phyloP scores from a whole-genome alignment of 2,888 invertebrate genomes.

The Hyposoter didymator region DNA sequence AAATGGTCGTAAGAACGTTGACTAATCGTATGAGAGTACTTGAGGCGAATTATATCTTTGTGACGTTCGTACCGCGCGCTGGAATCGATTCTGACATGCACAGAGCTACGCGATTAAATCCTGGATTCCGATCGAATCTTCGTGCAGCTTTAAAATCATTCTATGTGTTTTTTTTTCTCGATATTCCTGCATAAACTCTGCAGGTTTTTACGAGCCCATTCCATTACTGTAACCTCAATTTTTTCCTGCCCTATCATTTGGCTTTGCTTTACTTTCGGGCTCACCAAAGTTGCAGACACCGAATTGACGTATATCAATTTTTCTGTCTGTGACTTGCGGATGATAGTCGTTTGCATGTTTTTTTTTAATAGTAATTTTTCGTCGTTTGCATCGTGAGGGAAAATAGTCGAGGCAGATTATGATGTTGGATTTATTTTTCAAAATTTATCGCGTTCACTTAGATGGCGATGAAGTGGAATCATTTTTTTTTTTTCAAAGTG shows the following conservation, averaged over 20 bases:
- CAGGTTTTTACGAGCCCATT: background rate
- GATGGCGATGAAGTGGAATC: background rate
- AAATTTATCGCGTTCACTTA: background rate
- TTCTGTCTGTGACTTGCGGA: background rate
- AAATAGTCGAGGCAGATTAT: background rate
- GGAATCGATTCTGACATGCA: constrained; percentile 10
- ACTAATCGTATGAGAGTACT: constrained; percentile 33
- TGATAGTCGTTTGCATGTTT: background rate
- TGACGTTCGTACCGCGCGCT: constrained; percentile 5
- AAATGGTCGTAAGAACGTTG: constrained; percentile 51
- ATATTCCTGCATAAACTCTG: background rate
- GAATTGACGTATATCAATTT: background rate
- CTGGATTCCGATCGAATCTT: background rate
- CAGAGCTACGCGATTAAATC: constrained; percentile 47
- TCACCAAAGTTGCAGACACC: background rate
- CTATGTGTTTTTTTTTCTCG: background rate
- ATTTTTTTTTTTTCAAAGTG: background rate
- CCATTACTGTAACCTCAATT: background rate
- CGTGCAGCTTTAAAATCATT: background rate
- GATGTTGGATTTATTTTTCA: background rate
- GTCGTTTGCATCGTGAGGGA: background rate
- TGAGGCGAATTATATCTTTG: constrained; percentile 32
- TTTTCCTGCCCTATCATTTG: background rate
- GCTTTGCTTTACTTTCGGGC: background rate
- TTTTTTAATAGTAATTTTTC: background rate